These are phyloP conservation scores for Onychorhynchus coronatus DNA, from an alignment of 2,113 vertebrate genomes.

Conservation along the genomic window DNA sequence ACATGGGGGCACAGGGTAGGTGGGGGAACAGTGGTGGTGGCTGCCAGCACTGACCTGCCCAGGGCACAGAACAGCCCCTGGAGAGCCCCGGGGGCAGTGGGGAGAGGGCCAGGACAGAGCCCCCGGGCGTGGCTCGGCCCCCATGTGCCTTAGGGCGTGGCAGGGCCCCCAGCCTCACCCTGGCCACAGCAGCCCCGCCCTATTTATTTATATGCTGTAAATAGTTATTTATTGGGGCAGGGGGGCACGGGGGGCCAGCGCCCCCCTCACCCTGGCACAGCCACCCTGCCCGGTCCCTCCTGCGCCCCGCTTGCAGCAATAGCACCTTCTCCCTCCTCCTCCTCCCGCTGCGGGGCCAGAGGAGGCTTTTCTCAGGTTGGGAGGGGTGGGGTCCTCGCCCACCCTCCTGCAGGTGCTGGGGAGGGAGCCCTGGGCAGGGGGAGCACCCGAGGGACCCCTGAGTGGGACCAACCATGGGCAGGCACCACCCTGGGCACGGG, in stretches of 20 bases:
- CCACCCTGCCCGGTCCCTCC: background rate
- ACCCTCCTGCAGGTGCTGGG: background rate
- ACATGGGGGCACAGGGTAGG: background rate
- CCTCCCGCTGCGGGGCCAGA: background rate
- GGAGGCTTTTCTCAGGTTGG: slow-evolving; percentile 9
- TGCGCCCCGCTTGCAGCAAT: background rate
- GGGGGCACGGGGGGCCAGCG: background rate
- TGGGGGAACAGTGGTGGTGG: fast-evolving
- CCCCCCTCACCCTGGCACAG: background rate
- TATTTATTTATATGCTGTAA: slow-evolving; percentile 68
- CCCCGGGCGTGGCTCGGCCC: background rate
- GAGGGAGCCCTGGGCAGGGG: background rate
- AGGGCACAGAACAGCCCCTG: background rate
- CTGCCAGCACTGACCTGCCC: background rate
- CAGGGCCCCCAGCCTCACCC: background rate
- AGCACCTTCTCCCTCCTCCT: background rate
- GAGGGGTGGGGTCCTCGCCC: background rate
- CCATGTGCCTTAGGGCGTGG: background rate
- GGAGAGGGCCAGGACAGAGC: background rate
- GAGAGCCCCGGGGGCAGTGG: background rate
- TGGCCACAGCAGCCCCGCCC: background rate
- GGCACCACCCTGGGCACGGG: background rate
- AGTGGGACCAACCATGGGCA: background rate
- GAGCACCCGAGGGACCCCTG: background rate
- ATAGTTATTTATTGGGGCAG: slow-evolving; percentile 61